phyloP scores from a whole-genome alignment of 1,140 invertebrate genomes.

The Nixonia krombeini region DNA sequence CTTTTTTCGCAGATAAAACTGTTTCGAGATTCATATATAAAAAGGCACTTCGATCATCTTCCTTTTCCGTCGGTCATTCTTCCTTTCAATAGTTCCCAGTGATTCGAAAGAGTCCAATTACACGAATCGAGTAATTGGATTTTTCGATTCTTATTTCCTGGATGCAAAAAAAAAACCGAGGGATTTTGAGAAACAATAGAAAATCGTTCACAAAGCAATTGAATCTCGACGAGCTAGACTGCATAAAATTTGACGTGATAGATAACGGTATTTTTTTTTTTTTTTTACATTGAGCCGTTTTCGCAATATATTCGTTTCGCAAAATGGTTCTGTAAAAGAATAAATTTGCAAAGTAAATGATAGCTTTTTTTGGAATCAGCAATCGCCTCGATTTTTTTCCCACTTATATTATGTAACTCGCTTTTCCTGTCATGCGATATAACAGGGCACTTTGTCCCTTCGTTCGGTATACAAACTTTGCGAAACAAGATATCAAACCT shows the following conservation, averaged over 20 bases:
- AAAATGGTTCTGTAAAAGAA: not conserved
- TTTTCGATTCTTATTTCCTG: slow-evolving; percentile 22
- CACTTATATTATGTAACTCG: slow-evolving; percentile 1
- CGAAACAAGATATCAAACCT: slow-evolving; percentile 37
- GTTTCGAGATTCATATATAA: slow-evolving; percentile 33
- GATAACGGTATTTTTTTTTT: too few relatives aligned
- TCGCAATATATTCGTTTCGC: too few relatives aligned
- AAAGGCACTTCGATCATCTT: slow-evolving; percentile 52
- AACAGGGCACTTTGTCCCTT: too few relatives aligned
- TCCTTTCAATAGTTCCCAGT: slow-evolving; percentile 4
- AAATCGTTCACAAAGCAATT: too few relatives aligned
- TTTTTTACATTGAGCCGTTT: too few relatives aligned
- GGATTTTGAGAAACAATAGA: not conserved
- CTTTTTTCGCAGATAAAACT: slow-evolving; percentile 21
- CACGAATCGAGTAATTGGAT: slow-evolving; percentile 27
- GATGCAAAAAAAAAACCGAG: not conserved
- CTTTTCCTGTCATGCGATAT: not conserved
- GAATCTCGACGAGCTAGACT: too few relatives aligned
- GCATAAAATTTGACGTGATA: too few relatives aligned
- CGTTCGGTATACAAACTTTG: slow-evolving; percentile 21
- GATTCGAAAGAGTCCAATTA: slow-evolving; percentile 28
- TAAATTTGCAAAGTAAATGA: not conserved
- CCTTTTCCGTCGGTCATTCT: slow-evolving; percentile 13
- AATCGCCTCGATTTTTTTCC: slow-evolving; percentile 1
- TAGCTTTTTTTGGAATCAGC: not conserved